Base-by-base conservation (phyloP, 2,797 vertebrate species). In the Rhabdophis nuchalis region DNA sequence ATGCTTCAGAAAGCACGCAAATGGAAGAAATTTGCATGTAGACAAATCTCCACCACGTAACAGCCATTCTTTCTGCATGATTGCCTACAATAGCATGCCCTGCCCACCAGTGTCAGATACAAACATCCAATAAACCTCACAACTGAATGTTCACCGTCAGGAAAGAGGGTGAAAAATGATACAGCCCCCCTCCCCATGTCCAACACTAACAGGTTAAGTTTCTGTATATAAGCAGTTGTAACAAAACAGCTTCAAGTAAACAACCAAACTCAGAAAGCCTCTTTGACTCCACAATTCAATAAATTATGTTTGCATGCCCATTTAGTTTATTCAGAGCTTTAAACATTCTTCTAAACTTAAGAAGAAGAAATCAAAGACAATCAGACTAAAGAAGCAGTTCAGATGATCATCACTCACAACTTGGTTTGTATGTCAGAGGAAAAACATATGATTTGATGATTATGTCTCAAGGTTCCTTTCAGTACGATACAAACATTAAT, bases 151-250 rank as follows among this genome's bases (percentile, higher is more conserved):
- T 36, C 68, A 72, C 68, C 13, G 4, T 64, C 61, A n/a, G 12
- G 29, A 64, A n/a, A 64, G 61, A 64, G 10, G 11, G 29, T 29
- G 60, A n/a, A 64, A 64, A n/a, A n/a, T n/a, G 12, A 64, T 64
- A n/a, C 13, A 2, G 0, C 1, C 46, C 46, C 46, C 46, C 46
- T 50, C 46, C 4, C 1, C n/a, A 1, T 5, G 0, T 14, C n/a
- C 64, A 68, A 36, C 16, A 36, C 16, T 72, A 72, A 36, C 32
- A 72, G 16, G 32, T 72, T 72, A 72, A 32, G 14, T 72, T 72
- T 72, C 68, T 72, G 68, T 9, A 72, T 72, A 36, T 72, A 72
- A 72, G 9, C 32, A 36, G 8, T 32, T 7, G 32, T 72, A 72
- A 72, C n/a, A 64, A 68, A 72, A 36, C 16, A 36, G 32, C 68